These are phyloP conservation scores for Nycticebus coucang DNA, from an alignment of 2,113 vertebrate genomes.

Conservation along the genomic window DNA sequence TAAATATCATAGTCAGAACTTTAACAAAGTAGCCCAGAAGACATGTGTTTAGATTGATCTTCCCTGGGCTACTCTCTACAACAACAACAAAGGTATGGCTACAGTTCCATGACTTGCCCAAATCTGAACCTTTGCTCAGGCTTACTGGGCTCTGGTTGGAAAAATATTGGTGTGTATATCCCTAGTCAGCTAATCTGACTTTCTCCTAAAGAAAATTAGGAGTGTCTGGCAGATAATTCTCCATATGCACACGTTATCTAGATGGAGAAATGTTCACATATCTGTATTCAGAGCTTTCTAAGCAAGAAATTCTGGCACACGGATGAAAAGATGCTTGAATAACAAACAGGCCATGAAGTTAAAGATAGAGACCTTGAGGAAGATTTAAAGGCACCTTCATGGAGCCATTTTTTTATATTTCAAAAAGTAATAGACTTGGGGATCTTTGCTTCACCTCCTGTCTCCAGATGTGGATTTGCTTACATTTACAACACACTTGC, in stretches of 20 bases:
- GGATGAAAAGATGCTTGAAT: background rate
- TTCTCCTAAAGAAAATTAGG: background rate
- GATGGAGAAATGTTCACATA: background rate
- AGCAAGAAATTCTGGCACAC: background rate
- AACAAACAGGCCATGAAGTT: background rate
- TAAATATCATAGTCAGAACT: background rate
- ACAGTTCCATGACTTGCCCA: background rate
- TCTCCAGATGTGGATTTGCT: background rate
- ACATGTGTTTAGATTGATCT: background rate
- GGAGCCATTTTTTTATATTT: conserved; percentile 15
- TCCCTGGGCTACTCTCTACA: background rate
- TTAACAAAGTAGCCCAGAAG: background rate
- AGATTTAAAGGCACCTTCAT: background rate
- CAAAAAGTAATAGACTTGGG: background rate
- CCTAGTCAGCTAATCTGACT: background rate
- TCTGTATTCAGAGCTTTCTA: background rate
- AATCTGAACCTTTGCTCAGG: background rate
- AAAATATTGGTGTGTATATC: background rate
- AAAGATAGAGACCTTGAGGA: background rate
- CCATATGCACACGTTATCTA: background rate
- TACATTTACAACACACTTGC: background rate
- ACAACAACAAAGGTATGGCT: background rate
- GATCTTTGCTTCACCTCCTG: background rate
- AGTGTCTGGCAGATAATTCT: background rate
- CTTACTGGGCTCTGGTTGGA: background rate